Base-by-base conservation (phyloP, 2,797 vertebrate genomes). In the Xerus rutilus region DNA sequence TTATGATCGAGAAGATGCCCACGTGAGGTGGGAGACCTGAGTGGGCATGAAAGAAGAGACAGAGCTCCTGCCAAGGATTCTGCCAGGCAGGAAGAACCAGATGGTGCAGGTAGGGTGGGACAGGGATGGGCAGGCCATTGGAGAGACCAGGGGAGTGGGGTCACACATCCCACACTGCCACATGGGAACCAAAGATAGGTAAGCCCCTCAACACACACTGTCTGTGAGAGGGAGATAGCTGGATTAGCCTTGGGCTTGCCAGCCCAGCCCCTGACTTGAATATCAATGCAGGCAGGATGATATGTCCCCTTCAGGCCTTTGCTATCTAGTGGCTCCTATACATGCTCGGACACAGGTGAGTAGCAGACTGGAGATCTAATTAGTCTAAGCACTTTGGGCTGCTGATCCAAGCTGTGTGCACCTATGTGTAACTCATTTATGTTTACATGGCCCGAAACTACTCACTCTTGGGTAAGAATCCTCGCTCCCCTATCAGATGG, bases 151-250 rank as follows among this genome's bases (percentile, higher is more conserved):
- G 43, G 14, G 72, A 64, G 23, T 0, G 2, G 39, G 10, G 35
- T 93, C 79, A 86, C 43, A 30, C 52, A 11, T 35, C 5, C 45
- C 23, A 32, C 5, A 17, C 74, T 47, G 74, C 69, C 70, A 15
- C 5, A 21, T 1, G 1, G 57, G 52, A 20, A 74, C 47, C 32
- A 18, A 30, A 70, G 49, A 21, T 39, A 39, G 2, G 39, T 39
- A 39, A 39, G 39, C 39, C 39, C 39, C 39, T 39, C 39, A 39
- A 39, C 39, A 39, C 39, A 39, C n/a, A 32, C 39, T 35, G 59
- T 87, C 90, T 89, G 95, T 11, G 30, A 86, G 49, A 28, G 30
- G 47, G 73, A 96, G 89, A 73, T n/a, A 84, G 70, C 54, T n/a
- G 70, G 77, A 89, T 94, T 91, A 91, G 70, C 69, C 69, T 83